These are phyloP conservation scores for Drosophila lini DNA, from an alignment of 1,140 invertebrate genomes.

Conservation along the genomic window DNA sequence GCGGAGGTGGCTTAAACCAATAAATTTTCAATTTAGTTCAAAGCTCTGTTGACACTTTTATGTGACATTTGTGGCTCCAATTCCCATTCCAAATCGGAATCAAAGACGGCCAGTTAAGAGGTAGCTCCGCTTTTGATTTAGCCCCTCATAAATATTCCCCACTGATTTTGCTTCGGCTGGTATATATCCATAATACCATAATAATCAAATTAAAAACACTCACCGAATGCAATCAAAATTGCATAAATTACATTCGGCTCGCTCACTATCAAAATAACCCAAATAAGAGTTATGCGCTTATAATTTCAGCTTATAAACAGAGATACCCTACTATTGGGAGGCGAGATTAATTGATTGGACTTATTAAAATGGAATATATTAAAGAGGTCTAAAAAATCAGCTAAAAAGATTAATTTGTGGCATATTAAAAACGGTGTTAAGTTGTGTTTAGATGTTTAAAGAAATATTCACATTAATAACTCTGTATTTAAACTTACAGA, in stretches of 20 bases:
- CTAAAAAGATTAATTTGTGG: background rate
- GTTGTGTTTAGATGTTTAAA: background rate
- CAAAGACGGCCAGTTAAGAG: slow-evolving; percentile 8
- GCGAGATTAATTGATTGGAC: background rate
- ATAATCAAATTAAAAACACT: slow-evolving; percentile 81
- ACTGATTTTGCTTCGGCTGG: slow-evolving; percentile 55
- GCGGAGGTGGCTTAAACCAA: slow-evolving; percentile 14
- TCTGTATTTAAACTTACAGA: background rate
- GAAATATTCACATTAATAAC: background rate
- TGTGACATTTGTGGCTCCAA: slow-evolving; percentile 58
- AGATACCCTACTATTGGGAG: slow-evolving; percentile 22
- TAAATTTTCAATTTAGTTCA: slow-evolving; percentile 59
- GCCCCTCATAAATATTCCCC: slow-evolving; percentile 60
- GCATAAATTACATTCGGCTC: slow-evolving; percentile 70
- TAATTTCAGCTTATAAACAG: slow-evolving; percentile 53
- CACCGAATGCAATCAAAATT: slow-evolving; percentile 78
- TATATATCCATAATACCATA: slow-evolving; percentile 75
- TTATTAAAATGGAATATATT: background rate
- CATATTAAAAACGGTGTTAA: slow-evolving; percentile 6
- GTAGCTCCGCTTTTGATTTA: slow-evolving; percentile 42
- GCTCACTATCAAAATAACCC: slow-evolving; percentile 36
- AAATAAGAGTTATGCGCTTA: slow-evolving; percentile 68
- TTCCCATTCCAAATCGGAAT: background rate
- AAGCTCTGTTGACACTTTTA: slow-evolving; percentile 60
- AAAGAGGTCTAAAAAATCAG: background rate